phyloP scores from a whole-genome alignment of 2,113 vertebrate genomes.

The Xenopus tropicalis region UCB_Xtro_10.0 CM004447.2:99423001-99423500 shows the following conservation, averaged over 20 bases:
- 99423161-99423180: too few species aligned
- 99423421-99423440: conserved; percentile 35
- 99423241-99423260: not conserved
- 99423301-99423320: not conserved
- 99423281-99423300: not conserved
- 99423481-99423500: conserved; percentile 32
- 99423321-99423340: conserved; percentile 22
- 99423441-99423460: conserved; percentile 34
- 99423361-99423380: conserved; percentile 20
- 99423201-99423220: not conserved
- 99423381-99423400: not conserved
- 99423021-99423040: too few species aligned
- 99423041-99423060: too few species aligned
- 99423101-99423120: too few species aligned
- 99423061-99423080: too few species aligned
- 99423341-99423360: conserved; percentile 22
- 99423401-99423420: conserved; percentile 15
- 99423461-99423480: conserved; percentile 20
- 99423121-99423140: too few species aligned
- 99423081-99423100: too few species aligned
- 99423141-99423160: too few species aligned
- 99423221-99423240: not conserved
- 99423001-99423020: too few species aligned
- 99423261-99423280: not conserved
- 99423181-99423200: not conserved